Base-by-base conservation (phyloP, 37 sponge, comb jelly and placozoan genomes). In the Haliclona indistincta region DNA sequence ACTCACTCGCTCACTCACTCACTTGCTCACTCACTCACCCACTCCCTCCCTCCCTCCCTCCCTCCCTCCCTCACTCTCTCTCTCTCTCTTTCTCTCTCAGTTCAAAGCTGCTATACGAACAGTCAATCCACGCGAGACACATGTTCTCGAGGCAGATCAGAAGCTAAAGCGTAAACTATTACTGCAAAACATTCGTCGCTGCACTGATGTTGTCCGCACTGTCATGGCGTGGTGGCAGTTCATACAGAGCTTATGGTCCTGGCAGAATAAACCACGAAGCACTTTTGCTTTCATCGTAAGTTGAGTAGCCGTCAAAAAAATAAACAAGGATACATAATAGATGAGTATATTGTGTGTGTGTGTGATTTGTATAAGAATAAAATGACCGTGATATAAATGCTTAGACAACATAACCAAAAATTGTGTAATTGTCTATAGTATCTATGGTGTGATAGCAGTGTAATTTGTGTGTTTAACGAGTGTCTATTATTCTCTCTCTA, bases 131-230 rank as follows among this genome's bases (percentile, higher is more conserved):
- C 64, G 85, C 0, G 97, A 97, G 67, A 63, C 17, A 15, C 85
- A 86, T 63, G 67, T 73, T 1, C 43, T 93, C 43, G 88, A 87
- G 0, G 81, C 74, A 54, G 88, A 86, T 23, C 71, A 78, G 33
- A 89, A 89, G 64, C 84, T 96, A 56, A 81, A 86, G 45, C 69
- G 91, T 22, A 89, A 89, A 63, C 79, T 86, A 4, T 71, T 94
- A 43, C 43, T 82, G 47, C 38, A 70, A 41, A 90, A 90, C 58
- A 70, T 90, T 11, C 55, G 68, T 34, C 70, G 91, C 30, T 71
- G 82, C 7, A 56, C 75, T 0, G 28, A 40, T 19, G 32, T 90
- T 34, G 22, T 90, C 19, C 71, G 70, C 30, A 69, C 81, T 30
- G 37, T 90, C 2, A n/a, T 73, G 2, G n/a, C 73, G 3, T 39